These are phyloP conservation scores for Mimachlamys varia DNA, from an alignment of 2,888 invertebrate species.

Conservation along the genomic window DNA sequence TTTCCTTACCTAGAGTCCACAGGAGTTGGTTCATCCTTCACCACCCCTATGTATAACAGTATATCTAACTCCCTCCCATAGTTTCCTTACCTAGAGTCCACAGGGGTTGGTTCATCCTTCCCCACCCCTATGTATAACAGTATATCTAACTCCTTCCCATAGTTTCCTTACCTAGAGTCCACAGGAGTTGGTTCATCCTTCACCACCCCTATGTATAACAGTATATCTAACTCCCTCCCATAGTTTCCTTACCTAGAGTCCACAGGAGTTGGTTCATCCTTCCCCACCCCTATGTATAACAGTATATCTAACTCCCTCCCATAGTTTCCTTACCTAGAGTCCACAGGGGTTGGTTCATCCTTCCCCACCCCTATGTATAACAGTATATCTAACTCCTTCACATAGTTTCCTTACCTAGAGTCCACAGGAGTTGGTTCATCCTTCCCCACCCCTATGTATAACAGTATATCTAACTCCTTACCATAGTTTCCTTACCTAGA, in stretches of 20 bases:
- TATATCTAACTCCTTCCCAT: too few relatives aligned
- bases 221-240: too few relatives aligned
- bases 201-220: conserved; percentile 68
- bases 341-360: conserved; percentile 36
- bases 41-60: conserved; percentile 69
- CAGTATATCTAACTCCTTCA: too few relatives aligned
- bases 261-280: conserved; percentile 37
- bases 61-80: background rate
- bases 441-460: conserved; percentile 65
- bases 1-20: conserved; percentile 50
- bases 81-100: conserved; percentile 50
- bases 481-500: conserved; percentile 49
- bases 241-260: conserved; percentile 49
- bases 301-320: too few relatives aligned
- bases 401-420: conserved; percentile 49
- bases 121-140: conserved; percentile 69
- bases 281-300: conserved; percentile 67
- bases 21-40: conserved; percentile 43
- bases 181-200: conserved; percentile 39
- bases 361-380: conserved; percentile 66
- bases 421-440: conserved; percentile 35
- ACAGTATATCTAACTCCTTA: too few relatives aligned
- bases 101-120: conserved; percentile 39
- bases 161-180: conserved; percentile 49
- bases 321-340: conserved; percentile 49